phyloP scores from a whole-genome alignment of 2,797 vertebrate species.

The Brotula barbata region DNA sequence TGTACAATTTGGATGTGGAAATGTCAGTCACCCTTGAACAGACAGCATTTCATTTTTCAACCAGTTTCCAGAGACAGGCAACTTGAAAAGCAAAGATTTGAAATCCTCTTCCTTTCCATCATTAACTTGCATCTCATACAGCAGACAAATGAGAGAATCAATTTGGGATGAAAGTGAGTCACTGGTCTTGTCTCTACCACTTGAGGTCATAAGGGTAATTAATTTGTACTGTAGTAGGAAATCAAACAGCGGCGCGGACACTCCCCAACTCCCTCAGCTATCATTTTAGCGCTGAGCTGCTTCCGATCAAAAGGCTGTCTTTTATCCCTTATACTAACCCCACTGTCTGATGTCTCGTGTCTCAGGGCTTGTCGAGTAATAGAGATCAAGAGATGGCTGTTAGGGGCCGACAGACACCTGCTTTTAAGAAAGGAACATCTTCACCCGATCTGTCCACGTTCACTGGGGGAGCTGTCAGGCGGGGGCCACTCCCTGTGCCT shows the following conservation, averaged over 20 bases:
- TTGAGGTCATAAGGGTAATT: conserved; percentile 68
- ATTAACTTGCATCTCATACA: conserved; percentile 61
- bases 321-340: conserved; percentile 43
- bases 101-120: conserved; percentile 44
- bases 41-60: conserved; percentile 54
- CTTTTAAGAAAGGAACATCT: conserved; percentile 47
- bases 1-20: conserved; percentile 49
- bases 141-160: conserved; percentile 64
- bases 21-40: conserved; percentile 43
- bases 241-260: conserved; percentile 44
- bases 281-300: conserved; percentile 48
- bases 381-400: conserved; percentile 69
- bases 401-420: conserved; percentile 50
- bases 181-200: conserved; percentile 53
- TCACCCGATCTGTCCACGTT: conserved; percentile 3
- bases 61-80: conserved; percentile 52
- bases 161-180: conserved; percentile 64
- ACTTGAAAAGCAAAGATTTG: conserved; percentile 60
- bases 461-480: conserved; percentile 19
- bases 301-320: conserved; percentile 68
- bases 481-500: too few species aligned
- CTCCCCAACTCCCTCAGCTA: conserved; percentile 36
- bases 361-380: conserved; percentile 56
- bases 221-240: conserved; percentile 62
- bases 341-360: conserved; percentile 63